phyloP scores from a whole-genome alignment of 2,113 vertebrate species.

The Geothlypis trichas region DNA sequence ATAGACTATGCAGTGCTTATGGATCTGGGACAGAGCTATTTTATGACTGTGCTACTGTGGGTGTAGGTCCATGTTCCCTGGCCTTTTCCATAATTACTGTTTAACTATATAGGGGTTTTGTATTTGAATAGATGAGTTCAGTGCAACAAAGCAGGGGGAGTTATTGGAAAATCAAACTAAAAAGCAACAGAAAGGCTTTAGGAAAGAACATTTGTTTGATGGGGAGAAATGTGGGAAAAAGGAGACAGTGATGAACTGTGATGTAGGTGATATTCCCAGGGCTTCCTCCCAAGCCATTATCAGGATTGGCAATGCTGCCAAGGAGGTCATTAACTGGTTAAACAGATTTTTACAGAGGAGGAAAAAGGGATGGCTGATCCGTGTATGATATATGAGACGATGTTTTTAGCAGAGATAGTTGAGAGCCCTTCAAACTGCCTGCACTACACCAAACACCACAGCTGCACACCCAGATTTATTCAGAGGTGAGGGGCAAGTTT shows the following conservation, averaged over 20 bases:
- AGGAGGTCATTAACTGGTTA: background rate
- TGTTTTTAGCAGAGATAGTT: background rate
- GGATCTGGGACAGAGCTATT: background rate
- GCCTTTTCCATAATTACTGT: background rate
- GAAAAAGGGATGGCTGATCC: background rate
- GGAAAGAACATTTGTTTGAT: background rate
- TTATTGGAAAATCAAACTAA: background rate
- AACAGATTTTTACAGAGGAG: background rate
- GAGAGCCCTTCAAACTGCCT: background rate
- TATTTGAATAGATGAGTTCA: background rate
- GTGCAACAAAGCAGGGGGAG: background rate
- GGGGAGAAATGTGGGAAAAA: background rate
- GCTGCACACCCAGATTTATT: background rate
- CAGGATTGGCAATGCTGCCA: background rate
- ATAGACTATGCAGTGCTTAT: background rate
- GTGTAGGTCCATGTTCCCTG: background rate
- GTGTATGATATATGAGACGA: rapidly evolving
- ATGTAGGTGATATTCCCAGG: background rate
- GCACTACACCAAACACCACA: rapidly evolving
- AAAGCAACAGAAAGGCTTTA: background rate
- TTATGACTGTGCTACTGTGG: background rate
- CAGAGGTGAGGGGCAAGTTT: background rate
- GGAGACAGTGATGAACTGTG: background rate
- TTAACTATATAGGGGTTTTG: background rate
- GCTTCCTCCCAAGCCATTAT: background rate